Evolutionary conservation across 2,113 vertebrate genomes (phyloP).

Genomic region (Callionymus lyra): DNA sequence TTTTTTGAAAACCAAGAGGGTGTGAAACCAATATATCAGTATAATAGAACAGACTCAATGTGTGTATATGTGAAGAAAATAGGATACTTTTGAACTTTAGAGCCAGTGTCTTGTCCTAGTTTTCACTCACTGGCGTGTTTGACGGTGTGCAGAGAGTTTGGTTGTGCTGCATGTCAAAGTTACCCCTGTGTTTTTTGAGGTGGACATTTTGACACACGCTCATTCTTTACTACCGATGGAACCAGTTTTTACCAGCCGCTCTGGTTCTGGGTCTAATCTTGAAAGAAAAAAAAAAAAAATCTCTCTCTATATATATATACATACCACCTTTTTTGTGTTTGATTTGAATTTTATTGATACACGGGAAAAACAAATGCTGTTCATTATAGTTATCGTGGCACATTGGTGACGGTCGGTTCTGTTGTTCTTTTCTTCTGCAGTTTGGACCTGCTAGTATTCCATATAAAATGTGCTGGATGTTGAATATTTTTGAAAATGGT

Average conservation of each 20-base stretch:
- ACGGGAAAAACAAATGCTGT: slow-evolving; percentile 40
- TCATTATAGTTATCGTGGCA: slow-evolving; percentile 54
- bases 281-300: slow-evolving; percentile 10
- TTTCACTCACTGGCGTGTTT: slow-evolving; percentile 60
- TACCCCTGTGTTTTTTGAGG: slow-evolving; percentile 70
- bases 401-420: slow-evolving; percentile 55
- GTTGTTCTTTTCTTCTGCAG: slow-evolving; percentile 50
- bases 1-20: slow-evolving; percentile 62
- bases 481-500: slow-evolving; percentile 56
- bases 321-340: slow-evolving; percentile 51
- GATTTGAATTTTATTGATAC: slow-evolving; percentile 38
- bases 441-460: slow-evolving; percentile 51
- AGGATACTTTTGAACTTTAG: slow-evolving; percentile 68
- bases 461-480: slow-evolving; percentile 63
- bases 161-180: slow-evolving; percentile 74
- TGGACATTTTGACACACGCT: slow-evolving; percentile 66
- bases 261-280: slow-evolving; percentile 49
- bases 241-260: slow-evolving; percentile 32
- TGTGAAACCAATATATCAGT: slow-evolving; percentile 67
- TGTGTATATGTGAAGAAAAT: slow-evolving; percentile 72
- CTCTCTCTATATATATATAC: slow-evolving; percentile 3
- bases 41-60: slow-evolving; percentile 68
- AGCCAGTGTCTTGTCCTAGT: slow-evolving; percentile 58
- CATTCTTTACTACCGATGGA: slow-evolving; percentile 55
- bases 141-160: slow-evolving; percentile 71